Conservation (phyloP, 2,113 vertebrate genomes). For the Misgurnus anguillicaudatus region DNA sequence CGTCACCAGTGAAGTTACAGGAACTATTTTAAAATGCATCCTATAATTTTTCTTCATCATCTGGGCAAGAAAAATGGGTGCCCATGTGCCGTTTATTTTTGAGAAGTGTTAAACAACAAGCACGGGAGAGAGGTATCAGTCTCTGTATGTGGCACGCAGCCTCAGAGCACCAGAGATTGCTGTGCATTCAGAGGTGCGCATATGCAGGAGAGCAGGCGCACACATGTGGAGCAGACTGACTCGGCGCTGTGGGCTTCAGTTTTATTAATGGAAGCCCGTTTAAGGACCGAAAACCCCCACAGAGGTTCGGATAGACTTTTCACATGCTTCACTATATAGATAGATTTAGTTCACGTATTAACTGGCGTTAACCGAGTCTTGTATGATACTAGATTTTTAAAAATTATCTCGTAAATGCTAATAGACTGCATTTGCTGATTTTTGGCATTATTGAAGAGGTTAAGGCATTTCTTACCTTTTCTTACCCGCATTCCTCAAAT, state of each 20-base stretch:
- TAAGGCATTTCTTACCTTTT: no score
- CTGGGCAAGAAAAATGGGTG: conserved; percentile 9
- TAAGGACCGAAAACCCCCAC: conserved; percentile 53
- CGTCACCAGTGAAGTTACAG: not conserved
- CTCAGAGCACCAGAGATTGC: conserved; percentile 37
- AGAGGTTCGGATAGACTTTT: conserved; percentile 47
- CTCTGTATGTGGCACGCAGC: conserved; percentile 17
- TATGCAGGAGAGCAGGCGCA: conserved; percentile 35
- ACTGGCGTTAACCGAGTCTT: not conserved
- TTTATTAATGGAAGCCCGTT: conserved; percentile 67
- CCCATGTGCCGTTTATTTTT: conserved; percentile 1
- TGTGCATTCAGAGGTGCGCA: conserved; percentile 39
- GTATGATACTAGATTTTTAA: not conserved
- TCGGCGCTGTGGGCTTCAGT: conserved; percentile 54
- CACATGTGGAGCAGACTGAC: conserved; percentile 68
- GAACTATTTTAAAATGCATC: not conserved
- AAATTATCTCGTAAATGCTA: not conserved
- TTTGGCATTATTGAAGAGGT: no score
- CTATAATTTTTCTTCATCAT: not conserved
- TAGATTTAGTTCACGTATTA: conserved; percentile 52
- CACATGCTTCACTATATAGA: conserved; percentile 51
- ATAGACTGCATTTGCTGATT: not conserved
- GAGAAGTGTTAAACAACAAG: conserved; percentile 18
- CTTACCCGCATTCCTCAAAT: no score
- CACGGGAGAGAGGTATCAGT: not conserved